phyloP scores from a whole-genome alignment of 1,140 invertebrate species.

The Habropoda laboriosa region DNA sequence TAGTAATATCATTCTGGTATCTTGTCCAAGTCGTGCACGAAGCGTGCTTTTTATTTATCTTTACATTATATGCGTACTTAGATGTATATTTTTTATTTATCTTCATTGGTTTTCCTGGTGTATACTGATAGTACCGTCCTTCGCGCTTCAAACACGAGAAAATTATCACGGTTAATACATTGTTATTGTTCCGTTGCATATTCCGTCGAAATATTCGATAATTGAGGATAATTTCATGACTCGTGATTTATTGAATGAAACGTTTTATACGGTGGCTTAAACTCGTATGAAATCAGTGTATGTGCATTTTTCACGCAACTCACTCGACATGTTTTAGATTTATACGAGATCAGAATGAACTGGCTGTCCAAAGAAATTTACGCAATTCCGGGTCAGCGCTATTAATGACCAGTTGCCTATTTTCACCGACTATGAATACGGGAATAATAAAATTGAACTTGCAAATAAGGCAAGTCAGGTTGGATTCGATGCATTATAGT shows the following conservation, averaged over 20 bases:
- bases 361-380: conserved; percentile 35
- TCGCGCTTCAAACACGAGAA: neutral
- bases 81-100: conserved; percentile 8
- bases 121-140: neutral
- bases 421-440: neutral
- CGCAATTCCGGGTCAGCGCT: conserved; percentile 8
- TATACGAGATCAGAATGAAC: conserved; percentile 13
- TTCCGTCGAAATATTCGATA: neutral
- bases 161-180: neutral
- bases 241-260: too few relatives aligned
- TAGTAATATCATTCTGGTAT: neutral
- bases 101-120: neutral
- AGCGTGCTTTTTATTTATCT: conserved; percentile 20
- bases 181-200: neutral
- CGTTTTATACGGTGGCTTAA: neutral
- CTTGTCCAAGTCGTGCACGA: neutral
- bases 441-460: neutral
- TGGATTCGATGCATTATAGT: neutral
- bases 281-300: neutral
- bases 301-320: neutral
- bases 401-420: conserved; percentile 31
- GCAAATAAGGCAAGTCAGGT: neutral
- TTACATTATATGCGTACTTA: neutral
- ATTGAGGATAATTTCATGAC: neutral
- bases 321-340: conserved; percentile 14